A percentile compares a stretch with the other conserved stretches of the same genome.
phyloP scores from a whole-genome alignment of 2,113 vertebrate species.

The Struthio camelus region DNA sequence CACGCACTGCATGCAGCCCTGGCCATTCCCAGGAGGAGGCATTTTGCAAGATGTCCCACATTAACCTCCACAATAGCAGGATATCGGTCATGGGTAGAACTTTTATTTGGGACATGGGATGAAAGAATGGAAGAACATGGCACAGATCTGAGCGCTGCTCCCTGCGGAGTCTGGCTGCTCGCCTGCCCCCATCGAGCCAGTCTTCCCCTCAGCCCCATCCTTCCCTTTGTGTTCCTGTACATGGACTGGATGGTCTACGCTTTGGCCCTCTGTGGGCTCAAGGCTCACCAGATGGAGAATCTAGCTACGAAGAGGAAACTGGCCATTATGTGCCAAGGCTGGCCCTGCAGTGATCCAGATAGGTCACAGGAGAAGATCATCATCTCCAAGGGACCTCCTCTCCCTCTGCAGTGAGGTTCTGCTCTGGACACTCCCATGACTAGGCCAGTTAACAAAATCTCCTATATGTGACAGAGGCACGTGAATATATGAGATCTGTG shows the following conservation, averaged over 20 bases:
- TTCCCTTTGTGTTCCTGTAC: not conserved
- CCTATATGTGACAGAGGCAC: not conserved
- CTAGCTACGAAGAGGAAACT: not conserved
- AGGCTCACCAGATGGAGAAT: not conserved
- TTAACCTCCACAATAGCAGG: not conserved
- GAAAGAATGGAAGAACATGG: not conserved
- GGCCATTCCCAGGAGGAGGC: not conserved
- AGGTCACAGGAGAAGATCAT: not conserved
- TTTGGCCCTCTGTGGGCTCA: not conserved
- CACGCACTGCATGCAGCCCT: not conserved
- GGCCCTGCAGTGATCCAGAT: not conserved
- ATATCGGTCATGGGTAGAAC: not conserved
- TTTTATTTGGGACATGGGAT: fast-evolving
- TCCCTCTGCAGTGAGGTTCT: not conserved
- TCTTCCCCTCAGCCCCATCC: not conserved
- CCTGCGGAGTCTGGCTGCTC: not conserved
- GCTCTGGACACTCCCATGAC: not conserved
- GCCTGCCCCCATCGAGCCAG: not conserved
- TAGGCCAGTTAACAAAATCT: not conserved
- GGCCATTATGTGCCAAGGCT: not conserved
- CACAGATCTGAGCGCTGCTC: not conserved
- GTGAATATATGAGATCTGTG: not conserved
- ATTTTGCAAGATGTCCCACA: not conserved
- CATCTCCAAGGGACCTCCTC: not conserved
- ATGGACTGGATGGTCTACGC: fast-evolving